These are phyloP conservation scores for Hydrozoanthus tunicans DNA, from an alignment of 64 coral and sea anemone genomes.

Conservation along the genomic window DNA sequence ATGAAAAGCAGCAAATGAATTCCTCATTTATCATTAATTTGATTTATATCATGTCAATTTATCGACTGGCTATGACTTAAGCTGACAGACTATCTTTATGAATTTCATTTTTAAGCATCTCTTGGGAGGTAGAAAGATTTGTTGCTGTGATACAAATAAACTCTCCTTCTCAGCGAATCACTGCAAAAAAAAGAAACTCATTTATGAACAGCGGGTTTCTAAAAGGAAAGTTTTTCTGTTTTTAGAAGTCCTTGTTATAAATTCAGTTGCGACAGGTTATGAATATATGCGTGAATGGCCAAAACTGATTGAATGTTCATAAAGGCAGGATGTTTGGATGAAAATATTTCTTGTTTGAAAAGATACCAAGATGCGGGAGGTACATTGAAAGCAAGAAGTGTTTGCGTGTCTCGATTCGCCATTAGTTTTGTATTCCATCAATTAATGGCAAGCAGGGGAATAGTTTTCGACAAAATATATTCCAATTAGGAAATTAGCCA, in stretches of 20 bases:
- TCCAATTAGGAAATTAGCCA: neutral
- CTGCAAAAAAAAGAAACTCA: neutral
- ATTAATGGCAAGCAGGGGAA: neutral
- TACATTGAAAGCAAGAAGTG: neutral
- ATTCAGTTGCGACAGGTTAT: too few species aligned
- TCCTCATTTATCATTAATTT: slow-evolving; percentile 19
- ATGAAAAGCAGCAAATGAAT: neutral
- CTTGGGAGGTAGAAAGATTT: neutral
- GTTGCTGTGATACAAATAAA: neutral
- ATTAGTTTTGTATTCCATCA: neutral
- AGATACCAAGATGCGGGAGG: neutral
- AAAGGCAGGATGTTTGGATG: neutral
- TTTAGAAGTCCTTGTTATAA: neutral
- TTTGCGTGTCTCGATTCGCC: neutral
- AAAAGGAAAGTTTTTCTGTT: neutral
- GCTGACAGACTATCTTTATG: neutral
- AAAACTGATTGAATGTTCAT: neutral
- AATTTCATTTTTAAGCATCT: neutral
- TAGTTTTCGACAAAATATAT: neutral
- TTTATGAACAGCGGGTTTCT: neutral
- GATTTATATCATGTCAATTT: neutral
- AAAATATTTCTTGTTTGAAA: neutral
- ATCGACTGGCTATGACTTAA: neutral
- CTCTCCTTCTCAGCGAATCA: neutral
- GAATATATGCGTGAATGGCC: neutral